Base-by-base conservation (phyloP, 53 echinoderm and acorn worm genomes). In the Arbacia lixula region DNA sequence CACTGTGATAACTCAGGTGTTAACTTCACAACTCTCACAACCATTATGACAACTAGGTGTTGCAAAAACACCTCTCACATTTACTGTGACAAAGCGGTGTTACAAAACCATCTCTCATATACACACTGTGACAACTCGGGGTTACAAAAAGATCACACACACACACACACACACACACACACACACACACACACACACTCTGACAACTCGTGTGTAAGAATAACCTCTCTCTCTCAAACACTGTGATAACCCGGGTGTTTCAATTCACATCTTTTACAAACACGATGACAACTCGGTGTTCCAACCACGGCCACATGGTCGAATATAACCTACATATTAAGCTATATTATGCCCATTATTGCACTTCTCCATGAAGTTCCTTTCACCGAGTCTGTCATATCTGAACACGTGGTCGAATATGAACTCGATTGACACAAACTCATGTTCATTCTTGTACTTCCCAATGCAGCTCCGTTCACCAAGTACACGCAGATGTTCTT, bases 401-500 rank as follows among this genome's bases (percentile, higher is more conserved):
- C 26, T 9, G 10, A 56, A 24, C 26, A 11, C 8, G 8, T 24
- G 25, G 56, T 26, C 25, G 21, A 56, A 12, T 24, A 2, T 56
- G 4, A 56, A 19, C 41, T 60, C 19, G 5, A 6, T 31, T 57
- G 4, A 0, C 8, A 12, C 30, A 42, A 22, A 54, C 17, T 69
- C 20, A 1, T 14, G 32, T 54, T 31, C 22, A 76, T 6, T 57
- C 5, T 5, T 34, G 12, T 6, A 76, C 58, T 68, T 56, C 52
- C 32, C 34, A 35, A 83, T 20, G 1, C 89, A 94, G 94, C 84
- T 42, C 68, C 86, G 63, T 54, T 94, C 78, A 94, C 94, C 4
- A 71, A 71, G 17, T 94, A 73, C 50, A 77, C 85, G 17, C 94
- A 94, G 60, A 72, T 94, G 36, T 74, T 94, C 26, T 91, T 91